phyloP scores from a whole-genome alignment of 2,888 invertebrate species.

The Lithophane semibrunnea region DNA sequence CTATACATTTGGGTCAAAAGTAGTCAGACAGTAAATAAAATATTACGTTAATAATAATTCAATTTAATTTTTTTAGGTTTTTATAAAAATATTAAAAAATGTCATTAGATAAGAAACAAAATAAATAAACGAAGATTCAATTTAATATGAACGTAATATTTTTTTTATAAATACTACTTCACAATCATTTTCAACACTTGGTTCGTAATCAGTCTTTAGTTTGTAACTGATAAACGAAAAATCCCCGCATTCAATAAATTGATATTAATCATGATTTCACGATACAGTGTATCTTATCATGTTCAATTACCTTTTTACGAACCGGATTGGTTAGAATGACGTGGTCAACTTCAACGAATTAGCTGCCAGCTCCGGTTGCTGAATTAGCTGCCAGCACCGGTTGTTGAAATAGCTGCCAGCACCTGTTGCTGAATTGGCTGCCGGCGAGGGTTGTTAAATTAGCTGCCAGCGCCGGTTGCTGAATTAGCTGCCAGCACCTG shows the following conservation, averaged over 20 bases:
- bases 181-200: conserved; percentile 11
- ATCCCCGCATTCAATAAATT: neutral
- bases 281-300: conserved; percentile 40
- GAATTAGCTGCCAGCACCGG: no score
- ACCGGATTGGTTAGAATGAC: conserved; percentile 9
- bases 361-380: no score
- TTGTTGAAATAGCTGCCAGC: no score
- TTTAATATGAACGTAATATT: no score
- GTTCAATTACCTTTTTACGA: conserved; percentile 9
- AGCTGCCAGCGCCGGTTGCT: no score
- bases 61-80: no score
- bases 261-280: neutral
- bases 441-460: no score
- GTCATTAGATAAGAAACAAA: no score
- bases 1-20: neutral
- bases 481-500: no score
- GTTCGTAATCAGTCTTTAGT: conserved; percentile 19
- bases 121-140: no score
- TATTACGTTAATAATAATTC: neutral
- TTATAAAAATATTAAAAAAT: no score
- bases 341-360: neutral
- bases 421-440: no score
- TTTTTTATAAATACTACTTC: neutral
- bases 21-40: neutral
- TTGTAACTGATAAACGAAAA: conserved; percentile 19